A percentile compares a stretch with the other conserved stretches of the same genome.
Conservation (phyloP, 2,888 invertebrate species). For the Polymixis lichenea region DNA sequence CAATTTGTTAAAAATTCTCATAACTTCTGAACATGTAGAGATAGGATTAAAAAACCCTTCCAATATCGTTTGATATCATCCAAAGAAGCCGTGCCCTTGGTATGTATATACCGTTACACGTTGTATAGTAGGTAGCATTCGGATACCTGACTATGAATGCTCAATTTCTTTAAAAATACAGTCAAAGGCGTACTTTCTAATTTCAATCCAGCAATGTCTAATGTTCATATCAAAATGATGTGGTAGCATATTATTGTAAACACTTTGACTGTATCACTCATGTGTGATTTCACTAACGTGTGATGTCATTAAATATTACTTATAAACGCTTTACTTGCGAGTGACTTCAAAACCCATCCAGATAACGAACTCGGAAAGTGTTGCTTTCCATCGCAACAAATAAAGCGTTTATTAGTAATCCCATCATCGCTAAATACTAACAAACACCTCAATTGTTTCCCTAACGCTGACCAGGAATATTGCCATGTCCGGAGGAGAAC, state of each 20-base stretch:
- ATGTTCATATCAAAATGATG: background rate
- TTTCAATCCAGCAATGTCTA: background rate
- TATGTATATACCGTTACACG: too few species aligned
- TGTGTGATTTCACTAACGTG: slow-evolving; percentile 61
- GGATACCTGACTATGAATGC: slow-evolving; percentile 13
- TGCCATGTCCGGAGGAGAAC: slow-evolving; percentile 81
- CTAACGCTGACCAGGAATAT: slow-evolving; percentile 84
- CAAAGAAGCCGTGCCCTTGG: too few species aligned
- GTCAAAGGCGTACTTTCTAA: slow-evolving; percentile 16
- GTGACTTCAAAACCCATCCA: background rate
- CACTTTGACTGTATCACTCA: slow-evolving; percentile 30
- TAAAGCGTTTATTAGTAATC: slow-evolving; percentile 57
- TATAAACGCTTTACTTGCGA: slow-evolving; percentile 49
- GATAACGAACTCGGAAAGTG: background rate
- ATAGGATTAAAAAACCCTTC: too few species aligned
- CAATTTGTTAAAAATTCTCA: too few species aligned
- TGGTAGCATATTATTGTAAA: background rate
- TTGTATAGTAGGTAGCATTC: background rate
- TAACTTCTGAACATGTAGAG: too few species aligned
- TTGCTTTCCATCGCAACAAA: slow-evolving; percentile 22
- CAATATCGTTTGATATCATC: too few species aligned
- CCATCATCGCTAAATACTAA: slow-evolving; percentile 68
- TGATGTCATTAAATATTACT: slow-evolving; percentile 53
- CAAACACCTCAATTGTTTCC: slow-evolving; percentile 65
- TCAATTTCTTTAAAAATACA: slow-evolving; percentile 48